phyloP scores from a whole-genome alignment of 2,113 vertebrate species.

The Erythrolamprus reginae region DNA sequence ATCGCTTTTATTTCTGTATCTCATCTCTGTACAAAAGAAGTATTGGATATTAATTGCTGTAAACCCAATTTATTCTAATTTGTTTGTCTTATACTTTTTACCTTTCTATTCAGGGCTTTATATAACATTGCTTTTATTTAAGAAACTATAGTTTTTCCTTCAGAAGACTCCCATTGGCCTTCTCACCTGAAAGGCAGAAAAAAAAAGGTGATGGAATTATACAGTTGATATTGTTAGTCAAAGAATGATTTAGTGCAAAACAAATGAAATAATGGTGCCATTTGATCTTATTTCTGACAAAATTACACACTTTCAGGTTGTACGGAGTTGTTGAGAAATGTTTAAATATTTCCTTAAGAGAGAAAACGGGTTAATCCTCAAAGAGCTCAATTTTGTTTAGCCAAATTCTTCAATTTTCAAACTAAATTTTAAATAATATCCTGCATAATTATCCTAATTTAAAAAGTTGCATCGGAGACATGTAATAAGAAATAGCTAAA shows the following conservation, averaged over 20 bases:
- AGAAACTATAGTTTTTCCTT: background rate
- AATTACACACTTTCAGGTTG: constrained; percentile 29
- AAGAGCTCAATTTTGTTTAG: background rate
- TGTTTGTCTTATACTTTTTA: background rate
- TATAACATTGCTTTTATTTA: background rate
- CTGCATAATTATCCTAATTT: background rate
- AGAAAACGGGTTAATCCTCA: background rate
- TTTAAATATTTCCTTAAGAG: background rate
- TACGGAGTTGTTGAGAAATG: background rate
- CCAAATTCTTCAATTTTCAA: background rate
- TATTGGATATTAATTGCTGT: background rate
- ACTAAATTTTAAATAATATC: background rate
- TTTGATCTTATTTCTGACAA: constrained; percentile 10
- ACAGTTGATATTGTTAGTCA: background rate
- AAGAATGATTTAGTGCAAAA: background rate
- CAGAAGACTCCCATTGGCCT: background rate
- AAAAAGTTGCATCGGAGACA: background rate
- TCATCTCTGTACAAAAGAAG: background rate
- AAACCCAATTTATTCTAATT: background rate
- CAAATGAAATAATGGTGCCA: background rate
- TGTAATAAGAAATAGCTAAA: background rate
- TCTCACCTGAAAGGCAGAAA: background rate
- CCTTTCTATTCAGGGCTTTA: background rate
- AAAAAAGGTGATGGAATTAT: background rate
- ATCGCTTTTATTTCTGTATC: background rate